A percentile compares a stretch with the other conserved stretches of the same genome.
These are phyloP conservation scores for Illadopsis cleaveri DNA, from an alignment of 2,113 vertebrate genomes.

Conservation along the genomic window DNA sequence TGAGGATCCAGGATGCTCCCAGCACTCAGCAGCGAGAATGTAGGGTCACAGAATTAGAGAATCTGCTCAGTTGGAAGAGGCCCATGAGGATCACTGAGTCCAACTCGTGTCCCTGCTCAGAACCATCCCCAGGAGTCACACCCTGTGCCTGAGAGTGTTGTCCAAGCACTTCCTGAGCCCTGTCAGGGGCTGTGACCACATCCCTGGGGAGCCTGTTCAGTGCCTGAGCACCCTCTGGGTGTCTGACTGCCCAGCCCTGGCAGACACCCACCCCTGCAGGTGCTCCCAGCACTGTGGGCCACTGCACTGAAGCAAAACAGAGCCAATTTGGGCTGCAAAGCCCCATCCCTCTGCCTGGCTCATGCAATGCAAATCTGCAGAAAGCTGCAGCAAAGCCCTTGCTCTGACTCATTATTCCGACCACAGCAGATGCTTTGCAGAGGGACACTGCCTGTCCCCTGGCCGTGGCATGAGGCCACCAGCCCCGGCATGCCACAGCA, in stretches of 20 bases:
- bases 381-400: neutral
- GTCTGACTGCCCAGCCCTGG: neutral
- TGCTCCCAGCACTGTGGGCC: neutral
- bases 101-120: neutral
- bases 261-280: neutral
- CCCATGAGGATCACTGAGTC: neutral
- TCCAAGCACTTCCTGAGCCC: neutral
- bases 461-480: neutral
- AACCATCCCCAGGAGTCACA: neutral
- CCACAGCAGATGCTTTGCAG: constrained; percentile 50
- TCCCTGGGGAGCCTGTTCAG: neutral
- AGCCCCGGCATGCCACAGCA: neutral
- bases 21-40: rapidly evolving
- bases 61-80: neutral
- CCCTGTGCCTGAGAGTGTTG: neutral
- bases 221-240: neutral
- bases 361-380: constrained; percentile 28
- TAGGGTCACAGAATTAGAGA: rapidly evolving
- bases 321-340: neutral
- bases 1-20: neutral
- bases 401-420: neutral
- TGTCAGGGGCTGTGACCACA: neutral
- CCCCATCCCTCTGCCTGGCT: rapidly evolving
- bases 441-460: neutral
- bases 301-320: neutral